Evolutionary conservation across 1,140 invertebrate species (phyloP).

Genomic region (Araneus ventricosus): DNA sequence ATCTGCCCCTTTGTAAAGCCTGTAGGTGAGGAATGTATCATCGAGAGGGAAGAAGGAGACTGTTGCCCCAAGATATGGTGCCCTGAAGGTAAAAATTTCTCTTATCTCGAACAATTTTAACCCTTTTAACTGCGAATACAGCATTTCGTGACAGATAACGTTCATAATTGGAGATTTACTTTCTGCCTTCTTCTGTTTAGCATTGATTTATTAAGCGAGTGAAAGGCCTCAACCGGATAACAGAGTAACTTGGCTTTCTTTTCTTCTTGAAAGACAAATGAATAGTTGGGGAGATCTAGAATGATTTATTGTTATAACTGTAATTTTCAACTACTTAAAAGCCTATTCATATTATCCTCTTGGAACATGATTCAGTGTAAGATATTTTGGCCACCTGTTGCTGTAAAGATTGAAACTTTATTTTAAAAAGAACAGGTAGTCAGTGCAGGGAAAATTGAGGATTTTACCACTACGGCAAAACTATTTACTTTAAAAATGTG

Average conservation of each 20-base stretch:
- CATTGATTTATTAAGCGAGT: not conserved
- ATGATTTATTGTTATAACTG: not conserved
- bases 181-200: not conserved
- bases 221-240: not conserved
- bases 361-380: not conserved
- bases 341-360: not conserved
- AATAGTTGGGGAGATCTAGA: not conserved
- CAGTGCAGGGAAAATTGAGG: too few relatives aligned
- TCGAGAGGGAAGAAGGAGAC: conserved; percentile 93
- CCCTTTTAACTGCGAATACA: not conserved
- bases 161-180: conserved; percentile 21
- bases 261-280: conserved; percentile 4
- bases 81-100: conserved; percentile 86
- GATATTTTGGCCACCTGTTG: not conserved
- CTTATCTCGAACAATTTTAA: conserved; percentile 18
- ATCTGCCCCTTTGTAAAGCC: conserved; percentile 94
- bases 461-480: too few relatives aligned
- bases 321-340: not conserved
- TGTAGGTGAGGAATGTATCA: conserved; percentile 93
- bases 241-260: not conserved
- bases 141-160: conserved; percentile 31
- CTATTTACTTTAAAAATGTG: too few relatives aligned
- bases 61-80: conserved; percentile 96
- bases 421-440: too few relatives aligned
- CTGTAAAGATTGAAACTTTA: too few relatives aligned